These are phyloP conservation scores for Nasua narica DNA, from an alignment of 2,797 vertebrate species.

Conservation along the genomic window DNA sequence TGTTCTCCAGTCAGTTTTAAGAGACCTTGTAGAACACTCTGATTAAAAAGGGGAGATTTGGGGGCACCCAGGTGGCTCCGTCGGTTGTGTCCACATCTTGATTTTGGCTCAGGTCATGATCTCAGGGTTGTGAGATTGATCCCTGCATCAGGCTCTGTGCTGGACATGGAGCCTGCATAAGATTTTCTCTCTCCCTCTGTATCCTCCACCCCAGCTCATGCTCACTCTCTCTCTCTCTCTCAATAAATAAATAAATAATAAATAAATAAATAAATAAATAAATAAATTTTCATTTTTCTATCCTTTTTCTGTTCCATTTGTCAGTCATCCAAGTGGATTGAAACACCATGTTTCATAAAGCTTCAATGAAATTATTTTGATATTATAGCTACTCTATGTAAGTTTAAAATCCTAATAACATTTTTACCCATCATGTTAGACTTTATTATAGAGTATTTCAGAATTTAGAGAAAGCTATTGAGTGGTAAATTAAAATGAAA, in stretches of 20 bases:
- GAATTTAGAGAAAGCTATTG: not conserved
- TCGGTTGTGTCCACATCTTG: not conserved
- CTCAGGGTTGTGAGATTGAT: not conserved
- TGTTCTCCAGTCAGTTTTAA: not conserved
- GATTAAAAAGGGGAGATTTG: not conserved
- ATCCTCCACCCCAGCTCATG: not conserved
- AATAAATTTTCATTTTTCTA: not conserved
- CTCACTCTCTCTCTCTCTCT: not conserved
- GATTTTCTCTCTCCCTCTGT: not conserved
- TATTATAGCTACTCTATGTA: not conserved
- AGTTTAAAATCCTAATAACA: conserved; percentile 31
- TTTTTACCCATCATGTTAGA: not conserved
- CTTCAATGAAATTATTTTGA: conserved; percentile 23
- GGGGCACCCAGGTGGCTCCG: not conserved
- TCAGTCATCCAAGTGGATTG: not conserved
- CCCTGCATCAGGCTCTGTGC: not conserved
- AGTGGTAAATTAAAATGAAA: conserved; percentile 16
- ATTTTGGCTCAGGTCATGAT: not conserved
- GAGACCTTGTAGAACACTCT: not conserved
- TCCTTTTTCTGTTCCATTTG: not conserved
- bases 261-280: not conserved
- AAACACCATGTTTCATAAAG: not conserved
- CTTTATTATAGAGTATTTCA: not conserved
- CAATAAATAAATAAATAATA: not conserved
- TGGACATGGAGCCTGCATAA: not conserved